Conservation (phyloP, 35 echinoderm and acorn worm genomes). For the Heliocidaris tuberculata region DNA sequence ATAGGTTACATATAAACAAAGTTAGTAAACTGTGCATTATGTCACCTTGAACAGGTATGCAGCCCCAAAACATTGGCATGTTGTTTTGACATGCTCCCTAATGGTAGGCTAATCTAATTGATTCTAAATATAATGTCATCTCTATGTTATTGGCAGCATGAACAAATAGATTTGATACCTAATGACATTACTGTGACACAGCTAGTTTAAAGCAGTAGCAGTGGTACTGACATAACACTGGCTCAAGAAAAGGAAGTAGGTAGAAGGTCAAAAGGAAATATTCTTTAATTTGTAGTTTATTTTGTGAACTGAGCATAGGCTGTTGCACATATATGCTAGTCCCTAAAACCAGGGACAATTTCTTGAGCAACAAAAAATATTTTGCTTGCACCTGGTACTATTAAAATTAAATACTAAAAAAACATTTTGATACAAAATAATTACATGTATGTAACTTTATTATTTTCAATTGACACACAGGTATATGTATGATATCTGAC, state of each 20-base stretch:
- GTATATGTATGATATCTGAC: too few species aligned
- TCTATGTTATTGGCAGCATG: background rate
- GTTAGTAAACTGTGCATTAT: background rate
- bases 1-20: too few species aligned
- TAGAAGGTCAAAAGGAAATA: background rate
- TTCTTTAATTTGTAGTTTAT: background rate
- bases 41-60: background rate
- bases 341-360: background rate
- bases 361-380: background rate
- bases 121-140: background rate
- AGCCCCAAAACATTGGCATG: background rate
- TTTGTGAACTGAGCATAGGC: too few species aligned
- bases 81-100: slow-evolving; percentile 3
- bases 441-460: too few species aligned
- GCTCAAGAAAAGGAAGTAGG: background rate
- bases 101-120: background rate
- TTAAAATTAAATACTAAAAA: background rate
- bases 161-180: background rate
- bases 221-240: background rate
- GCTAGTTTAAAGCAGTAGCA: too few species aligned
- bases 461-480: too few species aligned
- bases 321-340: background rate
- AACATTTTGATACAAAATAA: too few species aligned
- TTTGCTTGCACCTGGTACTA: background rate
- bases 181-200: background rate